Conservation (phyloP, 2,888 invertebrate species). For the Andrena bicolor region DNA sequence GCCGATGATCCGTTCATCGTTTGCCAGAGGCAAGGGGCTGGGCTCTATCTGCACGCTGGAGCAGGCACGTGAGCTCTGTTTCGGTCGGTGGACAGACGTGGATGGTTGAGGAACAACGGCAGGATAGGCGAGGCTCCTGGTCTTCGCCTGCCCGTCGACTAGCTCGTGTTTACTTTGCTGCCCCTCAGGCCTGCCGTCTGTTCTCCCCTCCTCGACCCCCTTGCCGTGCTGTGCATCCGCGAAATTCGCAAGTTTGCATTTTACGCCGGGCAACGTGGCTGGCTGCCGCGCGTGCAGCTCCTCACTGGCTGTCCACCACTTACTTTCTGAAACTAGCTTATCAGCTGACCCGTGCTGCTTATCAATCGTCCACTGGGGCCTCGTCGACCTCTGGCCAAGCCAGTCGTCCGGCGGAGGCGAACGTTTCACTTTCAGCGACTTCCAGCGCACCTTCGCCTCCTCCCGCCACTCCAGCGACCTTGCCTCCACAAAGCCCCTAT, state of each 20-base stretch:
- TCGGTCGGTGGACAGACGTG: not conserved
- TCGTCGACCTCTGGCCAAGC: constrained; percentile 62
- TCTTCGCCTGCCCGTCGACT: constrained; percentile 36
- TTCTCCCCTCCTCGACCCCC: constrained; percentile 38
- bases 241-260: constrained; percentile 77
- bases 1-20: not conserved
- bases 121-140: not conserved
- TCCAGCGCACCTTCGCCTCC: constrained; percentile 28
- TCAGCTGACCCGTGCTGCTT: constrained; percentile 62
- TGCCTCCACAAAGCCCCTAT: constrained; percentile 1
- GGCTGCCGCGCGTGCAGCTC: constrained; percentile 40
- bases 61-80: not conserved
- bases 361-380: constrained; percentile 52
- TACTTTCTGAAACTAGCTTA: constrained; percentile 53
- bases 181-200: constrained; percentile 38
- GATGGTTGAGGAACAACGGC: not conserved
- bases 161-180: constrained; percentile 56
- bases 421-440: constrained; percentile 69
- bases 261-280: constrained; percentile 60
- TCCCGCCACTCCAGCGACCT: constrained; percentile 23
- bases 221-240: constrained; percentile 49
- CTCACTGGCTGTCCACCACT: constrained; percentile 39
- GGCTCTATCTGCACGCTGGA: not conserved
- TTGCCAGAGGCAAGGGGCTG: not conserved
- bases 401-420: constrained; percentile 75